A percentile compares a stretch with the other conserved stretches of the same genome.
phyloP scores from a whole-genome alignment of 2,113 vertebrate genomes.

The Canis aureus region DNA sequence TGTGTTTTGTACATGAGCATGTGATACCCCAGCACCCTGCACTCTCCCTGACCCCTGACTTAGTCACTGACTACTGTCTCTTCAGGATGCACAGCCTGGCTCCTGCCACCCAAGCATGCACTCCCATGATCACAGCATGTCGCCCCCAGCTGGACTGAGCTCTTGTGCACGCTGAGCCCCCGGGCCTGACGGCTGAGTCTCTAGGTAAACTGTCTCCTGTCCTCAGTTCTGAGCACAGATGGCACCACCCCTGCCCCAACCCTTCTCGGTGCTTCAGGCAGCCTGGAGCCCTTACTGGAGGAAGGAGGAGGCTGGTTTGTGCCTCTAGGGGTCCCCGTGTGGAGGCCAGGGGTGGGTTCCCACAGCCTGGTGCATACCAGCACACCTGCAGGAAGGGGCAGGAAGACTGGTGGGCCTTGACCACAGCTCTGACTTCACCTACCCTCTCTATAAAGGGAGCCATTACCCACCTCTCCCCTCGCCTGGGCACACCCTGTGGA shows the following conservation, averaged over 20 bases:
- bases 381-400: neutral
- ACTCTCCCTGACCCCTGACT: neutral
- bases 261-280: neutral
- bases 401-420: rapidly evolving
- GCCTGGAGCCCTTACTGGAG: neutral
- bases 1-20: neutral
- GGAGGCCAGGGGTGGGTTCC: neutral
- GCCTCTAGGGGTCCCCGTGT: neutral
- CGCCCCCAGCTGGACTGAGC: neutral
- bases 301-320: too few relatives aligned
- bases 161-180: neutral
- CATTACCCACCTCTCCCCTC: neutral
- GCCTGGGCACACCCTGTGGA: too few relatives aligned
- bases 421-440: neutral
- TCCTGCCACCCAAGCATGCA: neutral
- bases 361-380: rapidly evolving
- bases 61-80: neutral
- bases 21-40: neutral
- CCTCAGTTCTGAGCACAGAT: neutral
- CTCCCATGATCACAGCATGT: neutral
- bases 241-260: neutral
- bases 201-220: neutral
- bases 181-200: neutral
- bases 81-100: neutral
- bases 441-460: neutral